These are phyloP conservation scores for Coranthus polyacanthus DNA, from an alignment of 2,797 vertebrate species.

Conservation along the genomic window DNA sequence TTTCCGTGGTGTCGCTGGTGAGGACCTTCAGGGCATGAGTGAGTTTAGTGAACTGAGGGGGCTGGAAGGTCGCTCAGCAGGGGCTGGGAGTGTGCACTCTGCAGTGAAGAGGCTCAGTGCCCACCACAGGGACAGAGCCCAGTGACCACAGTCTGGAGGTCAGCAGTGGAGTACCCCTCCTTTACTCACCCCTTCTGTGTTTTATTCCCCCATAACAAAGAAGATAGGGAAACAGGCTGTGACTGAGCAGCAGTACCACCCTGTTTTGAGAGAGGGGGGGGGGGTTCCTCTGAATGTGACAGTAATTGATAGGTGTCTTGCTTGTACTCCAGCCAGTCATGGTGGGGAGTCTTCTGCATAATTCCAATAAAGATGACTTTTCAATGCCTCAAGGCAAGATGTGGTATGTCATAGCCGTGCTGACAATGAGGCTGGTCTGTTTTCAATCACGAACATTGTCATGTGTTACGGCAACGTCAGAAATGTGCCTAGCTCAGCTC, in stretches of 20 bases:
- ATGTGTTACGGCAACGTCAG: constrained; percentile 62
- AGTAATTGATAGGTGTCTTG: constrained; percentile 72
- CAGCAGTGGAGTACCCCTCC: constrained; percentile 67
- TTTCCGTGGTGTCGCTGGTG: constrained; percentile 11
- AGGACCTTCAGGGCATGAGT: constrained; percentile 39
- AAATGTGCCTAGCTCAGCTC: constrained; percentile 83
- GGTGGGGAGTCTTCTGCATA: constrained; percentile 57
- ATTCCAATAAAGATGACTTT: constrained; percentile 56
- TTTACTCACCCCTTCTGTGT: constrained; percentile 64
- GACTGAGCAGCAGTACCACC: constrained; percentile 72
- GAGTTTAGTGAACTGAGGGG: constrained; percentile 41
- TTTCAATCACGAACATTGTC: constrained; percentile 79
- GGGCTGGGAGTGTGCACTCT: constrained; percentile 67
- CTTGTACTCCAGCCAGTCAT: constrained; percentile 48
- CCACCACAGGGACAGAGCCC: constrained; percentile 53
- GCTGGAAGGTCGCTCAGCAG: constrained; percentile 71
- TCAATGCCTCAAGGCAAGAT: constrained; percentile 56
- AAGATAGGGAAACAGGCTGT: constrained; percentile 70
- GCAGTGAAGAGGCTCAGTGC: constrained; percentile 49
- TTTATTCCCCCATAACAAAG: constrained; percentile 82
- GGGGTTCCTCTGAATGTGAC: constrained; percentile 64
- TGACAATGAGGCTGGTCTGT: constrained; percentile 76
- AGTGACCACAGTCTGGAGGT: constrained; percentile 80
- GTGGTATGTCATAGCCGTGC: constrained; percentile 63
- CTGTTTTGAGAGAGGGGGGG: constrained; percentile 25